These are phyloP conservation scores for Gallinago jamesoni DNA, from an alignment of 2,113 vertebrate genomes.

Conservation along the genomic window DNA sequence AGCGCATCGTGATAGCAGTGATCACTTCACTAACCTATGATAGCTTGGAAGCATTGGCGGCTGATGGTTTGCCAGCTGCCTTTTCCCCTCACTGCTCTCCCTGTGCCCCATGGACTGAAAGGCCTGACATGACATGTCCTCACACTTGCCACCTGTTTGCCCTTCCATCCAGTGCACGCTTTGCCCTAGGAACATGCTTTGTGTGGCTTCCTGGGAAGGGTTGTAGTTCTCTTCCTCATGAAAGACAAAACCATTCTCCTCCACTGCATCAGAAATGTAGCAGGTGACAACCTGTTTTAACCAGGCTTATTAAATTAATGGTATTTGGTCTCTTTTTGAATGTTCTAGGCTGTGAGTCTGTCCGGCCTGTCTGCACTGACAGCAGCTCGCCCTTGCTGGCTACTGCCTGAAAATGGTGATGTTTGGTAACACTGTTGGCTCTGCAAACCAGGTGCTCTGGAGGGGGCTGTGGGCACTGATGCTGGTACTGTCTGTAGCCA, in stretches of 20 bases:
- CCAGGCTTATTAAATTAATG: constrained; percentile 22
- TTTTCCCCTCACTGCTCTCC: background rate
- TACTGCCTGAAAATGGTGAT: constrained; percentile 60
- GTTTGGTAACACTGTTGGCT: constrained; percentile 28
- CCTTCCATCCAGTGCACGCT: fast-evolving
- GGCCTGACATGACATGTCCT: background rate
- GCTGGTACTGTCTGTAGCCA: constrained; percentile 81
- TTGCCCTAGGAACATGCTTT: background rate
- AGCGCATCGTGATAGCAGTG: background rate
- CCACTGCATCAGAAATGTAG: background rate
- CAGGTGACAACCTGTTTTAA: background rate
- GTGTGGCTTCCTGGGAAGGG: background rate
- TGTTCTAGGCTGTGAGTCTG: background rate
- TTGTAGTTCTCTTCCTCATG: background rate
- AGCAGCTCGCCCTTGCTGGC: background rate
- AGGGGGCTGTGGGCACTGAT: constrained; percentile 79
- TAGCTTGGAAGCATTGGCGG: background rate
- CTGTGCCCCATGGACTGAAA: background rate
- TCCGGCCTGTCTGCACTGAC: background rate
- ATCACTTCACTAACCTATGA: background rate
- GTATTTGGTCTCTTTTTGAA: background rate
- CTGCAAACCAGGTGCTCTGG: background rate
- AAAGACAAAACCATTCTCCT: background rate
- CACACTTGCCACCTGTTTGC: fast-evolving
- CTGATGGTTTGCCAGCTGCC: background rate